Conservation (phyloP, 2,797 vertebrate genomes). For the Iguana delicatissima region DNA sequence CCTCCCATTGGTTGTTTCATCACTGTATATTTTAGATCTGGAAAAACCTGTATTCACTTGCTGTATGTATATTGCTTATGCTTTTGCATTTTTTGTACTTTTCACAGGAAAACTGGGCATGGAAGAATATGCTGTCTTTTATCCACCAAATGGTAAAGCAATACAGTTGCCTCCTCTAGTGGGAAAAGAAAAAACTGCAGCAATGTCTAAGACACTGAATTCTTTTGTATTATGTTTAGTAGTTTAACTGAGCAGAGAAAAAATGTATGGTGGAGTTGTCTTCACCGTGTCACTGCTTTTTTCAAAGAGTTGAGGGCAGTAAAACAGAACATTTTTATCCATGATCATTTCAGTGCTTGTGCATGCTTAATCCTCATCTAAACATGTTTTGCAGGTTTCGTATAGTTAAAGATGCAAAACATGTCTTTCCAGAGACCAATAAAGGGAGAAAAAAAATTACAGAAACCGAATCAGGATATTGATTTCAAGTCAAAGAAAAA, state of each 20-base stretch:
- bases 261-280: background rate
- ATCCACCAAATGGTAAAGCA: slow-evolving; percentile 96
- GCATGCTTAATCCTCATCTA: background rate
- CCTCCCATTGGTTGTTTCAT: background rate
- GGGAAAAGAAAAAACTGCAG: slow-evolving; percentile 68
- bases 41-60: background rate
- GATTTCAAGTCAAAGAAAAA: background rate
- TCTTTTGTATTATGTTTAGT: slow-evolving; percentile 28
- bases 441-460: background rate
- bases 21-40: background rate
- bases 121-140: slow-evolving; percentile 91
- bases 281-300: background rate
- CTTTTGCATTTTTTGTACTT: slow-evolving; percentile 36
- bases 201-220: slow-evolving; percentile 3
- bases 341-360: background rate
- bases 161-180: slow-evolving; percentile 79
- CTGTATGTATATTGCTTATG: background rate
- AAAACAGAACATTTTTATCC: background rate
- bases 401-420: background rate
- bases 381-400: background rate
- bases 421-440: background rate
- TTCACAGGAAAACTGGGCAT: slow-evolving; percentile 87
- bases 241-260: background rate
- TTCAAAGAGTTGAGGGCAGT: background rate
- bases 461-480: background rate